Conservation (phyloP, 2,113 vertebrate genomes). For the Paradoxurus hermaphroditus region DNA sequence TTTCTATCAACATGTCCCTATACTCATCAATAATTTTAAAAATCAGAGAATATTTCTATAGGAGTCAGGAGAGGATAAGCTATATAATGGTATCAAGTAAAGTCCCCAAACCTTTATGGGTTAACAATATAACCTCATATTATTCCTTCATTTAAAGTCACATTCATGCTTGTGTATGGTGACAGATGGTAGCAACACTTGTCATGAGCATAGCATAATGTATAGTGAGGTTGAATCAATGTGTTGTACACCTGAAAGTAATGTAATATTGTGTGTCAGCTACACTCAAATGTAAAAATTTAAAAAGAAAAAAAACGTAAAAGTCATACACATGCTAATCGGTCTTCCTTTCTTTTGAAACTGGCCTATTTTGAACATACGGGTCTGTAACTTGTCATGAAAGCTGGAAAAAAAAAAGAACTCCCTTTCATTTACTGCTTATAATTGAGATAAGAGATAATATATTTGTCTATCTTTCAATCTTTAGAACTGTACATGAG, state of each 20-base stretch:
- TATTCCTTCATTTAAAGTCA: background rate
- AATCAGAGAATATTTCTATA: background rate
- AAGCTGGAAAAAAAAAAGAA: background rate
- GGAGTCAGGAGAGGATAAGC: background rate
- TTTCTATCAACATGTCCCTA: background rate
- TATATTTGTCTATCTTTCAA: background rate
- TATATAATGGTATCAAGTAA: background rate
- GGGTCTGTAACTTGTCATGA: background rate
- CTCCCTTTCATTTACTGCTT: background rate
- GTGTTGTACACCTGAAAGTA: background rate
- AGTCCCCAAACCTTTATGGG: background rate
- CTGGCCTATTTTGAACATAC: background rate
- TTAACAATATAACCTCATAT: background rate
- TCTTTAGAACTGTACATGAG: background rate
- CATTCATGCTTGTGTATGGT: background rate
- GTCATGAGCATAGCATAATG: background rate
- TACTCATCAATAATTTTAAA: background rate
- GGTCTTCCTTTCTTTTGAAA: background rate
- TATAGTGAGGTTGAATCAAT: background rate
- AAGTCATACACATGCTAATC: background rate
- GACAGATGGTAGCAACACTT: background rate
- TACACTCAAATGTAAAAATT: background rate
- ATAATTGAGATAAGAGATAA: background rate
- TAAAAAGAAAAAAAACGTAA: background rate
- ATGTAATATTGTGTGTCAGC: background rate